Base-by-base conservation (phyloP, 2,888 invertebrate genomes). In the Thera obeliscata region DNA sequence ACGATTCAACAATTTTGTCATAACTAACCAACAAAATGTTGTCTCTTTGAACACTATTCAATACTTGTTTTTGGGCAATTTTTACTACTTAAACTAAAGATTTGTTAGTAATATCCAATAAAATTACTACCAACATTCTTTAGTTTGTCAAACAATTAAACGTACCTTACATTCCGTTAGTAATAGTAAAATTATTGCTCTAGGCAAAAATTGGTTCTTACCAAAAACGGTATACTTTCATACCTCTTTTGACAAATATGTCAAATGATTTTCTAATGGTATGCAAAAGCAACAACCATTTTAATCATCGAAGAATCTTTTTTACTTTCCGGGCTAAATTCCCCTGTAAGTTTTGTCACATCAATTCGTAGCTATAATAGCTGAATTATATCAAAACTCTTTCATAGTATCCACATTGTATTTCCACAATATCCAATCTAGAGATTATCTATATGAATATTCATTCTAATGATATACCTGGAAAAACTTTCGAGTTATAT, bases 111-210 rank as follows among this genome's bases (percentile, higher is more conserved):
- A 56, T 69, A 71, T 79, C 79, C 82, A 78, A 78, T 70, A 74
- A 77, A 74, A 74, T 70, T 57, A 68, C 64, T 62, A 64, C 70
- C 71, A 73, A 69, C 71, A 74, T 74, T 73, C 9, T 56, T 33
- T 64, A 71, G 68, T 71, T 52, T 72, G 76, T 74, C 75, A 79
- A 70, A 71, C 67, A 69, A 65, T 72, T 68, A 75, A 80, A 73
- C 64, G 41, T 70, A 66, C 67, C 70, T 6, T 22, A 52, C 62
- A 66, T 76, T 75, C 71, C 77, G 81, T 84, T 86, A 82, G 82
- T 86, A 81, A 76, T 73, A 77, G 76, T 79, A 79, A 80, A 81
- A 77, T 68, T 78, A 84, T 81, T 84, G 83, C 86, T 77, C 77
- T 73, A 78, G 68, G 81, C 85, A 87, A 86, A 72, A 70, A 72